Conservation (phyloP, 1,140 invertebrate species). For the Drosophila orena region DNA sequence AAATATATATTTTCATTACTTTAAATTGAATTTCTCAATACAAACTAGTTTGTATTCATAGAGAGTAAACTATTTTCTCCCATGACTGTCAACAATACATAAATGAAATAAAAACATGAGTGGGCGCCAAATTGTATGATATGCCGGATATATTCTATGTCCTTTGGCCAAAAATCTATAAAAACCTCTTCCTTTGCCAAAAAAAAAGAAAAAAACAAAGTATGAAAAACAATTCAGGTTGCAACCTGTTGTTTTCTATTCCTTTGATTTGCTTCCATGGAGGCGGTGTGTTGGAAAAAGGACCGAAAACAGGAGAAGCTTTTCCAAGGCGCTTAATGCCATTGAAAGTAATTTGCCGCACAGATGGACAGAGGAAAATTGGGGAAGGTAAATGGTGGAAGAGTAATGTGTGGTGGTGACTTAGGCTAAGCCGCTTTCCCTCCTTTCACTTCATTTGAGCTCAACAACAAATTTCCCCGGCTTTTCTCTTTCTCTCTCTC, state of each 20-base stretch:
- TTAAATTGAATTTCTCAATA: too few species aligned
- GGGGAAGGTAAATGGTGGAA: background rate
- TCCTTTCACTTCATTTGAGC: conserved; percentile 64
- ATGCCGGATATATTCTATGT: conserved; percentile 35
- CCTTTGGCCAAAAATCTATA: conserved; percentile 24
- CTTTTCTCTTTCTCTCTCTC: too few species aligned
- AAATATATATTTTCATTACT: too few species aligned
- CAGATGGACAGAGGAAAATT: conserved; percentile 5
- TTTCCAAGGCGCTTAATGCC: conserved; percentile 39
- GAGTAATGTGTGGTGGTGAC: conserved; percentile 39
- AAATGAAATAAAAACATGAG: conserved; percentile 23
- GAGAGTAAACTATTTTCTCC: too few species aligned
- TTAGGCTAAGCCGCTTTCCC: conserved; percentile 60
- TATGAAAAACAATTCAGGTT: conserved; percentile 18
- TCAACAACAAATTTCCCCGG: conserved; percentile 11
- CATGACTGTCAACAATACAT: conserved; percentile 16
- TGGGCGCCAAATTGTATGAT: conserved; percentile 14
- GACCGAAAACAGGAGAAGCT: background rate
- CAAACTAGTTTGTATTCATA: too few species aligned
- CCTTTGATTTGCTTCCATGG: conserved; percentile 41
- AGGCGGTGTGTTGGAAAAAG: conserved; percentile 5
- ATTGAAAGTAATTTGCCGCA: conserved; percentile 48
- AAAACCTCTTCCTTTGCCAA: conserved; percentile 45
- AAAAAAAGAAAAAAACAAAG: conserved; percentile 9
- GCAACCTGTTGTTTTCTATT: conserved; percentile 63